Conservation (phyloP, 2,797 vertebrate species). For the Hippoglossus hippoglossus region DNA sequence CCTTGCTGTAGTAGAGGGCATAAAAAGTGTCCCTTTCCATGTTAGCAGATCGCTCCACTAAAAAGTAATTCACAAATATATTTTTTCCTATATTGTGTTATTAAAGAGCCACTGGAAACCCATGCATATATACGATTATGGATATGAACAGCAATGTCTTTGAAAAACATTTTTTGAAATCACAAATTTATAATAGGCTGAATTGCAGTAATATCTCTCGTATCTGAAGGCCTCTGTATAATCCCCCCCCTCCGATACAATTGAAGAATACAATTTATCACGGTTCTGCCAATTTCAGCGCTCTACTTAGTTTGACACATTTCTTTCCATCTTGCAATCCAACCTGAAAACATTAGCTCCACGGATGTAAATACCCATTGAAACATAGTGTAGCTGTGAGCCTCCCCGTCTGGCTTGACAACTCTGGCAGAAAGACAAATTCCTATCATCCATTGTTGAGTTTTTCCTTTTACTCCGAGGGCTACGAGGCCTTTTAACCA, state of each 20-base stretch:
- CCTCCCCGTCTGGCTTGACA: constrained; percentile 52
- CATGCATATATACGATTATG: too few relatives aligned
- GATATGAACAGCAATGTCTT: too few relatives aligned
- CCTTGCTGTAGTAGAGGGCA: too few relatives aligned
- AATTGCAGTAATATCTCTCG: too few relatives aligned
- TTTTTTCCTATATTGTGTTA: too few relatives aligned
- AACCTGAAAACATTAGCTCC: constrained; percentile 37
- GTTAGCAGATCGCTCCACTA: too few relatives aligned
- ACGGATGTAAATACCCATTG: constrained; percentile 39
- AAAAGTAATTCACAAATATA: background rate
- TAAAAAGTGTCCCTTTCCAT: too few relatives aligned
- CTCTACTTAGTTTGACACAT: background rate
- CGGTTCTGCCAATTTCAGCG: constrained; percentile 9
- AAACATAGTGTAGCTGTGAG: constrained; percentile 46
- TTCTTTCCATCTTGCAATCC: constrained; percentile 14
- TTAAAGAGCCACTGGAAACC: too few relatives aligned
- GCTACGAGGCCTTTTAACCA: constrained; percentile 66
- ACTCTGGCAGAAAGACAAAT: constrained; percentile 68
- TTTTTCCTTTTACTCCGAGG: constrained; percentile 59
- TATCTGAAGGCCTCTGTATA: too few relatives aligned
- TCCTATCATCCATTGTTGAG: constrained; percentile 65
- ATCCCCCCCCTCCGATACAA: background rate
- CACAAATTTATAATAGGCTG: too few relatives aligned
- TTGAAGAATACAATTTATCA: background rate
- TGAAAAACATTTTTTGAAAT: too few relatives aligned